A percentile compares a stretch with the other conserved stretches of the same genome.
Evolutionary conservation across 2,113 vertebrate genomes (phyloP).

Genomic region (Bos indicus): DNA sequence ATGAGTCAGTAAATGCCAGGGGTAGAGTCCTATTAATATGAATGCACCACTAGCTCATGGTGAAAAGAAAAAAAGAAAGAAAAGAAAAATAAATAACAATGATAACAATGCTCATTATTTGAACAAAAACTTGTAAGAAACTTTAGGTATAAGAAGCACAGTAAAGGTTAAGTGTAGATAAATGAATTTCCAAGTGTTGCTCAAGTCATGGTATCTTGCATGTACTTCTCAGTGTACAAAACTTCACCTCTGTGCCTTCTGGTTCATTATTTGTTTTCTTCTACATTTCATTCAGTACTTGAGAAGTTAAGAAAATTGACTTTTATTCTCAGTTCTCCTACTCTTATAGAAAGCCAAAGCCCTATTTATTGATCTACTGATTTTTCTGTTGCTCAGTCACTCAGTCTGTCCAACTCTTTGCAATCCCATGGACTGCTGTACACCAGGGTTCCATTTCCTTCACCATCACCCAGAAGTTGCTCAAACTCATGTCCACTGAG

Average conservation of each 20-base stretch:
- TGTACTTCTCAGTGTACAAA: background rate
- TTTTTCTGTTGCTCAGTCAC: background rate
- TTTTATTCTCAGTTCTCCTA: background rate
- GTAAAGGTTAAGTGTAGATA: no score
- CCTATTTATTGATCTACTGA: background rate
- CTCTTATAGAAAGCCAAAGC: background rate
- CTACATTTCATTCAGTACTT: background rate
- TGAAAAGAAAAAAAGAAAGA: background rate
- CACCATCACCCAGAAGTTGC: background rate
- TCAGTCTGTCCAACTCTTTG: background rate
- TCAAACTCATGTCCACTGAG: background rate
- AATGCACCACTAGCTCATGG: background rate
- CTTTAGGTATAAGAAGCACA: background rate
- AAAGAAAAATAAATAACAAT: background rate
- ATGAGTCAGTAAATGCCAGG: background rate
- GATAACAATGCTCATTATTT: background rate
- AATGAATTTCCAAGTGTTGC: background rate
- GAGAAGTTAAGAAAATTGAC: background rate
- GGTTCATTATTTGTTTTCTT: background rate
- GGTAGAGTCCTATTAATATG: background rate
- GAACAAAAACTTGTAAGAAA: background rate
- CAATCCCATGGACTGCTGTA: background rate
- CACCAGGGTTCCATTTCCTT: background rate
- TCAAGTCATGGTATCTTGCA: background rate
- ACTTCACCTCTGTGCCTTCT: background rate